phyloP scores from a whole-genome alignment of 2,113 vertebrate genomes.

The Tricholaema leucomelas region DNA sequence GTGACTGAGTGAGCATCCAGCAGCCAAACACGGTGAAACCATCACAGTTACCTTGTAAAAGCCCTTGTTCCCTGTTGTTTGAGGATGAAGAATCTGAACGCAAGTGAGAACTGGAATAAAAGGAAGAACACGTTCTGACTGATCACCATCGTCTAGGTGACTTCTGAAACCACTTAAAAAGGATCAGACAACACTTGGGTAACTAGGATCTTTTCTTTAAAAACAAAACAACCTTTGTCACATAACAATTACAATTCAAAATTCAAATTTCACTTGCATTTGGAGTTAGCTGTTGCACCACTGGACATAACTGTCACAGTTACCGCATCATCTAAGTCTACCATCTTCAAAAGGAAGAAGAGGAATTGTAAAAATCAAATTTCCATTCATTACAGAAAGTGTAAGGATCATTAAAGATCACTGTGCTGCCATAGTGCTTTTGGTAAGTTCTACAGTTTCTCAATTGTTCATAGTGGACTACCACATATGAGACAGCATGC shows the following conservation, averaged over 20 bases:
- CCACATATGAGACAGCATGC: background rate
- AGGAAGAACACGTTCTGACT: background rate
- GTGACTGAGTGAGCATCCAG: background rate
- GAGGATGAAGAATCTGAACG: background rate
- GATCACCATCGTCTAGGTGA: fast-evolving
- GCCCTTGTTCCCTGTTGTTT: background rate
- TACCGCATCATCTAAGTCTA: background rate
- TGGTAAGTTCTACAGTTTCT: background rate
- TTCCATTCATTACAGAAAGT: slow-evolving; percentile 19
- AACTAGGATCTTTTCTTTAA: background rate
- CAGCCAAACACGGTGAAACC: background rate
- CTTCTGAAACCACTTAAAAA: background rate
- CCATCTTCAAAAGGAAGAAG: background rate
- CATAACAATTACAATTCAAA: background rate
- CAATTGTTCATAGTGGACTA: background rate
- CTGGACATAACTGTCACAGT: background rate
- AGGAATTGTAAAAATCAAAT: slow-evolving; percentile 24
- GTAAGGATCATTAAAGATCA: background rate
- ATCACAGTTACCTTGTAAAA: background rate
- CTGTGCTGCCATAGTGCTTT: background rate
- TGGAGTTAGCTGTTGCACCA: background rate
- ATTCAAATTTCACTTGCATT: background rate
- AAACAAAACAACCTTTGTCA: background rate
- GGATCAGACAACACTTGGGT: too few species aligned
- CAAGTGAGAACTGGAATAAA: background rate